These are phyloP conservation scores for Pterobdella sp. DNA, from an alignment of 2,888 invertebrate species.

Conservation along the genomic window DNA sequence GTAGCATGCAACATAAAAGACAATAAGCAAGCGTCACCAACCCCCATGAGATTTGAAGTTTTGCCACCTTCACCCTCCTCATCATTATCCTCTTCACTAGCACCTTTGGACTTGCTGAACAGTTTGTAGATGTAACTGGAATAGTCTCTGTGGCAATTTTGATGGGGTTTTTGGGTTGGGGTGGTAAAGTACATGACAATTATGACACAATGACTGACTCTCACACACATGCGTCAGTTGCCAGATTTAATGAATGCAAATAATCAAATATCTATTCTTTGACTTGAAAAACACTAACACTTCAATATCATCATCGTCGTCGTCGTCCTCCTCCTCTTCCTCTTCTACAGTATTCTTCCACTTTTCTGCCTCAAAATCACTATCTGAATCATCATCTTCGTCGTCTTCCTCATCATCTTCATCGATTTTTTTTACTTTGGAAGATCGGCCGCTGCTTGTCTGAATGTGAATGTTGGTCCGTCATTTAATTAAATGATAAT, in stretches of 20 bases:
- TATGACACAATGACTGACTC: too few species aligned
- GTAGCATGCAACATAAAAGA: not conserved
- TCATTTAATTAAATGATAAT: not conserved
- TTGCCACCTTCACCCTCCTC: conserved; percentile 30
- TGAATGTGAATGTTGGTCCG: not conserved
- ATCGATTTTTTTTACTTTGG: too few species aligned
- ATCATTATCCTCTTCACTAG: conserved; percentile 14
- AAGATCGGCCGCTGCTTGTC: conserved; percentile 3
- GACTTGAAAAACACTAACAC: not conserved
- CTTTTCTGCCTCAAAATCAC: conserved; percentile 47
- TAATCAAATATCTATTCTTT: not conserved
- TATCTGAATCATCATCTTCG: conserved; percentile 42
- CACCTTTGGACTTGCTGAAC: not conserved
- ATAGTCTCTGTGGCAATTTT: not conserved
- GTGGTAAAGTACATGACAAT: too few species aligned
- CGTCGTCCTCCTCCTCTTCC: conserved; percentile 46
- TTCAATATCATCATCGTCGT: not conserved
- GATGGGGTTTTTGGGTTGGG: not conserved
- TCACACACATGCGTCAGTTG: too few species aligned
- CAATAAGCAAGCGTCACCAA: conserved; percentile 9
- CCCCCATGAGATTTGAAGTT: conserved; percentile 37
- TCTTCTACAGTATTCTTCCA: conserved; percentile 48
- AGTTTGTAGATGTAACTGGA: conserved; percentile 5
- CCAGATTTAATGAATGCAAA: too few species aligned
- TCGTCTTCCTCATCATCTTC: conserved; percentile 33